phyloP scores from a whole-genome alignment of 2,797 vertebrate species.

The Dipus sagitta region DNA sequence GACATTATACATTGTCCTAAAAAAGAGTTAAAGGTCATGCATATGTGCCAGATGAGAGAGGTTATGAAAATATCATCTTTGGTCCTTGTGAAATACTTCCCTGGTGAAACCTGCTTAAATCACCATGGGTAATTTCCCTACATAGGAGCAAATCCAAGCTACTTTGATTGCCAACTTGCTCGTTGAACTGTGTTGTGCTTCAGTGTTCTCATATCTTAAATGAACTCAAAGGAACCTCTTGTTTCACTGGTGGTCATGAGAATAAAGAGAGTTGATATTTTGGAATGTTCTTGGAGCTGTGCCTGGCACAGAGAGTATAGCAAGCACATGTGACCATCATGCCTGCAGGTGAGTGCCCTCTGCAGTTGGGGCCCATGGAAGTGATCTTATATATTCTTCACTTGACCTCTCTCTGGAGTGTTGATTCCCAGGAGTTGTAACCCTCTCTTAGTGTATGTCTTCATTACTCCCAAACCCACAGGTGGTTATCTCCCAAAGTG shows the following conservation, averaged over 20 bases:
- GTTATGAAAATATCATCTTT: accelerated
- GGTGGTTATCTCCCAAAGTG: background rate
- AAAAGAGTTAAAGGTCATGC: background rate
- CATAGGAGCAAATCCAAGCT: background rate
- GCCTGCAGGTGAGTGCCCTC: background rate
- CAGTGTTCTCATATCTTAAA: background rate
- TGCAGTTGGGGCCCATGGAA: background rate
- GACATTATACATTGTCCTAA: accelerated
- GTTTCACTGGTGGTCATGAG: background rate
- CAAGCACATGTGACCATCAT: background rate
- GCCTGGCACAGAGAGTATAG: background rate
- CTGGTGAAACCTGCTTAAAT: too few species aligned
- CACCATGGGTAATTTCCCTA: background rate
- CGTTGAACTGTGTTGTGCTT: background rate
- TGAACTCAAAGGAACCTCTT: background rate
- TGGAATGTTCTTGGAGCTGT: background rate
- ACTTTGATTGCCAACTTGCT: background rate
- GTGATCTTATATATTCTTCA: too few species aligned
- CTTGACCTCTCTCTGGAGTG: too few species aligned
- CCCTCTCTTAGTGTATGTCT: background rate
- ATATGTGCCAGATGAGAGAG: background rate
- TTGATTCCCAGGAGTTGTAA: background rate
- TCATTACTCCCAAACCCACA: background rate
- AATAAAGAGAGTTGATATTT: background rate
- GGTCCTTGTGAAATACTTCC: background rate